A percentile compares a stretch with the other conserved stretches of the same genome.
These are phyloP conservation scores for Smithornis capensis DNA, from an alignment of 2,113 vertebrate species.

Conservation along the genomic window DNA sequence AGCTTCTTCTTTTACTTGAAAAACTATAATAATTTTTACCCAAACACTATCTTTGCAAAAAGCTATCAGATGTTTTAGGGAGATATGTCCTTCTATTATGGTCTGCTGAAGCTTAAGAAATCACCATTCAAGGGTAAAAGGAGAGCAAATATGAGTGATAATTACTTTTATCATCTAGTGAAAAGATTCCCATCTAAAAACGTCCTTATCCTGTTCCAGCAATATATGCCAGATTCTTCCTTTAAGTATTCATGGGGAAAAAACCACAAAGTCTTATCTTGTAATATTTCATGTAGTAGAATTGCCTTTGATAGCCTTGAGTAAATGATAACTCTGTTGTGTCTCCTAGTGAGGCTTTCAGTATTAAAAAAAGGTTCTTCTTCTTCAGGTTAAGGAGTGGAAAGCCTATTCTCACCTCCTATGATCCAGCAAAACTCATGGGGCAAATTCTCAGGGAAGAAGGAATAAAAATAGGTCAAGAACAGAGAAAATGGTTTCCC, in stretches of 20 bases:
- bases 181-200: background rate
- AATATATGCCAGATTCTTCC: background rate
- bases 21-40: background rate
- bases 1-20: background rate
- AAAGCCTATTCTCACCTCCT: conserved; percentile 37
- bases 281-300: background rate
- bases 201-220: background rate
- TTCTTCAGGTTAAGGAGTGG: background rate
- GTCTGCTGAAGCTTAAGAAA: background rate
- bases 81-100: background rate
- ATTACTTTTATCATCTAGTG: background rate
- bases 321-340: background rate
- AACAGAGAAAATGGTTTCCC: conserved; percentile 21
- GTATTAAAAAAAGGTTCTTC: background rate
- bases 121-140: background rate
- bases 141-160: background rate
- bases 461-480: conserved; percentile 16
- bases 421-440: conserved; percentile 42
- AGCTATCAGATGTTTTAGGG: background rate
- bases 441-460: background rate
- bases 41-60: background rate
- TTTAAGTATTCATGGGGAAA: background rate
- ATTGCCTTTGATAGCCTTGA: background rate
- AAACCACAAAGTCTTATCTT: background rate
- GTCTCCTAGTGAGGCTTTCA: background rate